Evolutionary conservation across 2,113 vertebrate genomes (phyloP), one percentile per base, ranked within the genome.

Genomic region (Scalopus aquaticus): DNA sequence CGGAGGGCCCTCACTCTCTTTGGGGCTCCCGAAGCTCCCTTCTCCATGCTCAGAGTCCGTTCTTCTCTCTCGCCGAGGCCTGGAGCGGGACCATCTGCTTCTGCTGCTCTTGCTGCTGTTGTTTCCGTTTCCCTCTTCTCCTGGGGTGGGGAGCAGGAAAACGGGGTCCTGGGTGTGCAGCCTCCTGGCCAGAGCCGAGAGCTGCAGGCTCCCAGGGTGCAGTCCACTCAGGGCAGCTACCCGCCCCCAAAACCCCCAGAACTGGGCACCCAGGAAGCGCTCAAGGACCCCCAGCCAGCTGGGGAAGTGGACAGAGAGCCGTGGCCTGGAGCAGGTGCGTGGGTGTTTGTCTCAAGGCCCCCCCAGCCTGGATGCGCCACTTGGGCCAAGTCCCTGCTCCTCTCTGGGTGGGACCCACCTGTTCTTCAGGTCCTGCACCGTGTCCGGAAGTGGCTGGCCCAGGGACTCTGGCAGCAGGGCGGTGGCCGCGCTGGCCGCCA

Each of bases 401-500:
- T 73, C 54, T 32, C 9, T 13, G 69, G 62, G 39, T 2, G 17
- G 51, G 64, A 11, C 81, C 30, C 77, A 98, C 98, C 98, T 98
- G 96, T 81, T 97, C 88, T 99, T 99, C 91, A 99, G 97, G 0
- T 99, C 99, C 32, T 99, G 98, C 0, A 99, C 98, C 2, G 98
- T 99, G 82, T 99, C 99, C 0, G 99, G 99, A 77, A 99, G 98
- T 0, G 99, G 98, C 5, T 92, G 0, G 64, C 99, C 98, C 74
- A 98, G 98, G 0, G 99, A 99, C 96, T 99, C 99, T 0, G 99
- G 99, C 32, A 99, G 98, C 88, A 99, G 98, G 13, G 96, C 97
- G 2, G 98, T 98, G 0, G 95, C 98, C 28, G 98, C 80, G 0
- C 98, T 98, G 0, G 99, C 99, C 0, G 98, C 46, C 80, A 99